Conservation (phyloP, 2,113 vertebrate genomes). For the Thalassarche chlororhynchos region DNA sequence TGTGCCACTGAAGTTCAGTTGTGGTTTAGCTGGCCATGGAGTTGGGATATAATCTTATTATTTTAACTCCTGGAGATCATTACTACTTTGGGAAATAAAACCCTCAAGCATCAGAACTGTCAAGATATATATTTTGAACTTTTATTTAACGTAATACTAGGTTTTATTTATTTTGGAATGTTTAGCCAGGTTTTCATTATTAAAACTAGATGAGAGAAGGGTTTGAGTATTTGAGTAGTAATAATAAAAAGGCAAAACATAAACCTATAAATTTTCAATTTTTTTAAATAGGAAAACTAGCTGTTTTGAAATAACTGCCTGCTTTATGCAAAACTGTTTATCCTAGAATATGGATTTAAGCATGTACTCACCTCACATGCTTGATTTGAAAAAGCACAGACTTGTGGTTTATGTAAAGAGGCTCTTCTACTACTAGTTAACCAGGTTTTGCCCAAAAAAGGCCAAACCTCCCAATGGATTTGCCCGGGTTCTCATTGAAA, state of each 20-base stretch:
- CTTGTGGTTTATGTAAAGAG: neutral
- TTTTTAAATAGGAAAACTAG: constrained; percentile 9
- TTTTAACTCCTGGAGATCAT: constrained; percentile 77
- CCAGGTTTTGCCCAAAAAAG: neutral
- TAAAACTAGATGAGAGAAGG: constrained; percentile 42
- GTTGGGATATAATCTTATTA: constrained; percentile 75
- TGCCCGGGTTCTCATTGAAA: neutral
- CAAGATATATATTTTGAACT: constrained; percentile 58
- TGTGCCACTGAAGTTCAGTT: constrained; percentile 58
- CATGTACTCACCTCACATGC: neutral
- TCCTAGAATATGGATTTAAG: neutral
- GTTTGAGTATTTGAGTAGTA: constrained; percentile 49
- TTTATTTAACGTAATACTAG: constrained; percentile 55
- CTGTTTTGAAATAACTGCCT: constrained; percentile 23
- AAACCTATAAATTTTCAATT: constrained; percentile 32
- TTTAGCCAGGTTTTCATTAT: constrained; percentile 54
- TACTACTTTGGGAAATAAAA: constrained; percentile 68
- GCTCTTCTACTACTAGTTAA: neutral
- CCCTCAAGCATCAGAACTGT: constrained; percentile 54
- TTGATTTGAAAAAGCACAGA: neutral
- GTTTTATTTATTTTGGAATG: constrained; percentile 55
- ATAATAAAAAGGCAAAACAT: constrained; percentile 57
- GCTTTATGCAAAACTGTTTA: constrained; percentile 34
- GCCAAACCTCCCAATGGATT: neutral
- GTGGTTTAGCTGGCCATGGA: constrained; percentile 71